Conservation (phyloP, 2,888 invertebrate genomes). For the Subacronicta megacephala region DNA sequence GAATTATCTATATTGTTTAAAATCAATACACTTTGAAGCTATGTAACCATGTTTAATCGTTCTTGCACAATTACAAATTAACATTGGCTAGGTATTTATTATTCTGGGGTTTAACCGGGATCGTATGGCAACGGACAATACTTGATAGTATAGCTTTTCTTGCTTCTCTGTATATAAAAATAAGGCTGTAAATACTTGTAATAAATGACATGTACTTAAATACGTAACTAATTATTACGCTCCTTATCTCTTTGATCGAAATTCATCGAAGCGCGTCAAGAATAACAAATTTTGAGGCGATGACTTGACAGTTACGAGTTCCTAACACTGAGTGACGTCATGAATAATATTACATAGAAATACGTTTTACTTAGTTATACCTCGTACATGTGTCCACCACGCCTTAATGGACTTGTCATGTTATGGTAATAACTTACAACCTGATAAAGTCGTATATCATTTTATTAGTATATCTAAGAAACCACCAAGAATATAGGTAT, state of each 20-base stretch:
- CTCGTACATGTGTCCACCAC: slow-evolving; percentile 72
- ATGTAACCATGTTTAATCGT: no score
- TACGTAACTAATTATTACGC: slow-evolving; percentile 56
- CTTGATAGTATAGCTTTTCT: slow-evolving; percentile 6
- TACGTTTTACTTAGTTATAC: slow-evolving; percentile 64
- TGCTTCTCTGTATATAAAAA: slow-evolving; percentile 35
- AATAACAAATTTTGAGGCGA: slow-evolving; percentile 76
- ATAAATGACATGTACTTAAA: slow-evolving; percentile 50
- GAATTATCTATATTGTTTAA: no score
- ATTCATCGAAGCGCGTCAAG: slow-evolving; percentile 70
- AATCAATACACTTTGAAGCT: no score
- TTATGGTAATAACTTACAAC: slow-evolving; percentile 85
- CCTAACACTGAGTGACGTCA: slow-evolving; percentile 63
- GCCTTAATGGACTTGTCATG: slow-evolving; percentile 88
- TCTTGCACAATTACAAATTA: no score
- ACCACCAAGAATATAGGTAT: slow-evolving; percentile 62
- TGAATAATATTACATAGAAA: slow-evolving; percentile 67
- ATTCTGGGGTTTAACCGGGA: no score
- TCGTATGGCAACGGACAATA: no score
- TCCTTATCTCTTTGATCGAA: slow-evolving; percentile 71
- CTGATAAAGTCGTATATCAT: slow-evolving; percentile 83
- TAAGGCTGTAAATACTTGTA: slow-evolving; percentile 37
- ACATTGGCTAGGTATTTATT: no score
- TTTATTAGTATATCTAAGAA: slow-evolving; percentile 68
- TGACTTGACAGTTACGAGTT: slow-evolving; percentile 69